Base-by-base conservation (phyloP, 2,113 vertebrate species). In the Hemichromis elongatus region DNA sequence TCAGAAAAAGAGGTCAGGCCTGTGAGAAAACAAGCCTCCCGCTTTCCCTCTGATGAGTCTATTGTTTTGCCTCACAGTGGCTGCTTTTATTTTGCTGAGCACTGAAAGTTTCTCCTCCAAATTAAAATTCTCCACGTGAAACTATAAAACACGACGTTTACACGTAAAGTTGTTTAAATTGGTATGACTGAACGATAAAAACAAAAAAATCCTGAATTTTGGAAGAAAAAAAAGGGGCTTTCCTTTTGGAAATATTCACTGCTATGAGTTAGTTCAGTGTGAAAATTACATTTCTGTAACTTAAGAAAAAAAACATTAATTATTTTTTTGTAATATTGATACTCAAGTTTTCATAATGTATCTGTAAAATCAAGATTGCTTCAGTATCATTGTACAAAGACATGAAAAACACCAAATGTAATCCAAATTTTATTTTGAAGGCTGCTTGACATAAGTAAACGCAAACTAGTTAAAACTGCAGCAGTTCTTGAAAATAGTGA, bases 1-100 rank as follows among this genome's bases (percentile, higher is more conserved):
- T 91, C 93, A 94, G 93, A 88, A 95, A 96, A 95, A 93, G 93
- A 95, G 96, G 95, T 95, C 95, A 95, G 85, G 86, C 81, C 87
- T 86, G 88, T 77, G 92, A 94, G 95, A 94, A 95, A 95, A 94
- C 92, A 92, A 91, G 90, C 75, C 88, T 83, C 80, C 86, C 86
- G 75, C 78, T 75, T 82, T 59, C 73, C 66, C 81, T 75, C 13
- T 91, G 90, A 93, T 91, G 92, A 91, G 79, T 84, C 92, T 52
- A 95, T 93, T 95, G 94, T 94, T 93, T 95, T 90, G 87, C 84
- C 59, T 87, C 40, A 16, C 81, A 86, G 79, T 82, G 70, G 87
- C 86, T 82, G 59, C 86, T 84, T 82, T 82, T 68, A 66, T 83
- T 81, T 47, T 91, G 91, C 93, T 93, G 87, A 88, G 90, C 80